These are phyloP conservation scores for Megalopta genalis DNA, from an alignment of 1,140 invertebrate species.

Conservation along the genomic window DNA sequence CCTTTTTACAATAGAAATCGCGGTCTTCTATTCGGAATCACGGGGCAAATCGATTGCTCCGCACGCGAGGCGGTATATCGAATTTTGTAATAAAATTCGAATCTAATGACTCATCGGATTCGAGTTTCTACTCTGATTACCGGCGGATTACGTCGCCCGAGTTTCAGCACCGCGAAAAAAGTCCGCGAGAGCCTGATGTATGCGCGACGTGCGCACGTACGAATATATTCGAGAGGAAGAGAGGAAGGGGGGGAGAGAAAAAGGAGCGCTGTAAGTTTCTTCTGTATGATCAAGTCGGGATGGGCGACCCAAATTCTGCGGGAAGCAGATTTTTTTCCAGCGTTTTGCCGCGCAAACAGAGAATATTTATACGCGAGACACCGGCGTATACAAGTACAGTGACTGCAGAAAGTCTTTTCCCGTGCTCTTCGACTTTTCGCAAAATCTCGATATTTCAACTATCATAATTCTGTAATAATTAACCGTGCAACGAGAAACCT, in stretches of 20 bases:
- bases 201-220: too few relatives aligned
- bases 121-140: background rate
- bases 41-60: background rate
- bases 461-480: too few relatives aligned
- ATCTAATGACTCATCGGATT: background rate
- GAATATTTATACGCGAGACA: slow-evolving; percentile 18
- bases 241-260: too few relatives aligned
- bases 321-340: slow-evolving; percentile 11
- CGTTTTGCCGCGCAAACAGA: background rate
- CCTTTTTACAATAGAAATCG: background rate
- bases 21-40: too few relatives aligned
- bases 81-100: background rate
- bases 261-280: background rate
- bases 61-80: background rate
- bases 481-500: too few relatives aligned
- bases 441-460: too few relatives aligned
- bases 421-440: too few relatives aligned
- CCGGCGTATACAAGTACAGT: too few relatives aligned
- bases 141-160: background rate
- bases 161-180: background rate
- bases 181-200: background rate
- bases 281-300: slow-evolving; percentile 5
- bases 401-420: too few relatives aligned
- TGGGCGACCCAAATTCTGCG: slow-evolving; percentile 38
- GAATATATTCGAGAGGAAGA: too few relatives aligned